These are phyloP conservation scores for Encarsia formosa DNA, from an alignment of 2,888 invertebrate genomes.

Conservation along the genomic window DNA sequence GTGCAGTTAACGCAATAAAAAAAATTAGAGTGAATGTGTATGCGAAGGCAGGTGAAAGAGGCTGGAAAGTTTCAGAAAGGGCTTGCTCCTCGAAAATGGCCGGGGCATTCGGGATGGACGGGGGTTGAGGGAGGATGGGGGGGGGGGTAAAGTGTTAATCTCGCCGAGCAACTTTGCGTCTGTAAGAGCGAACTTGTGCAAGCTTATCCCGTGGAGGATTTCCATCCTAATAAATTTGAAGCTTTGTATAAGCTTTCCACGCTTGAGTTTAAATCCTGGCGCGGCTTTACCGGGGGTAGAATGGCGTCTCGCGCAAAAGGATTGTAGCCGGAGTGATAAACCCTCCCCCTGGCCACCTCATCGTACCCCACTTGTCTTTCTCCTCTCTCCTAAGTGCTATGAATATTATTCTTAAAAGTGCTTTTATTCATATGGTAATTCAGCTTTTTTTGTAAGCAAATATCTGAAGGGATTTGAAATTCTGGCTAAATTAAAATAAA, in stretches of 20 bases:
- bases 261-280: conserved; percentile 51
- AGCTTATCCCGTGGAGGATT: conserved; percentile 53
- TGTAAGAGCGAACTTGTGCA: conserved; percentile 47
- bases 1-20: too few relatives aligned
- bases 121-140: neutral
- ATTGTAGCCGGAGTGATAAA: conserved; percentile 23
- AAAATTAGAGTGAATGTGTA: conserved; percentile 31
- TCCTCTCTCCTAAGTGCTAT: conserved; percentile 5
- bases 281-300: conserved; percentile 27
- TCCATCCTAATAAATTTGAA: conserved; percentile 58
- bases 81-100: conserved; percentile 38
- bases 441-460: too few relatives aligned
- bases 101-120: conserved; percentile 31
- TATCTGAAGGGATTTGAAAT: too few relatives aligned
- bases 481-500: too few relatives aligned
- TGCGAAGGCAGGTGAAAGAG: conserved; percentile 30
- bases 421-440: conserved; percentile 2
- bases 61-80: conserved; percentile 29
- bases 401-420: conserved; percentile 24
- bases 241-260: conserved; percentile 60
- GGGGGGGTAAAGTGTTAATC: conserved; percentile 57
- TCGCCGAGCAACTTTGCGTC: conserved; percentile 54
- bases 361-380: neutral
- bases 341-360: neutral
- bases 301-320: conserved; percentile 15